Evolutionary conservation across 2,797 vertebrate genomes (phyloP).

Genomic region (Argya squamiceps): DNA sequence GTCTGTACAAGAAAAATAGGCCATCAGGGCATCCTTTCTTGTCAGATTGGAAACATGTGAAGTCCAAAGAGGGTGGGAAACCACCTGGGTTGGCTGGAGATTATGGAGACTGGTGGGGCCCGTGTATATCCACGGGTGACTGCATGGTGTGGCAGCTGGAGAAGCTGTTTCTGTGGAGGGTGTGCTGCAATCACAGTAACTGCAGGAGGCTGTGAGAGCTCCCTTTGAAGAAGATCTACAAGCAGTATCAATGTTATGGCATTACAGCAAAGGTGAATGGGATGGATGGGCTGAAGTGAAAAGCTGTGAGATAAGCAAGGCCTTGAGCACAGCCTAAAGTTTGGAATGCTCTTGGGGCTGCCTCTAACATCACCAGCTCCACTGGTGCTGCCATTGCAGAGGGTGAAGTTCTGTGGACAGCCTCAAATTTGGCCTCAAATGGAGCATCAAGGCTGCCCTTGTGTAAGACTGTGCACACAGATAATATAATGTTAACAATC

Average conservation of each 20-base stretch:
- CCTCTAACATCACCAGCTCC: neutral
- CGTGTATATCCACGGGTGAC: fast-evolving
- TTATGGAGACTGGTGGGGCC: neutral
- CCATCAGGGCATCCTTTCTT: neutral
- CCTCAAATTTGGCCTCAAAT: neutral
- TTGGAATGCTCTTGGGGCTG: neutral
- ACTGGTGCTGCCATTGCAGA: neutral
- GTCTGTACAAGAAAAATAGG: neutral
- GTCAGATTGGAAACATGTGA: neutral
- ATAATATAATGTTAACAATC: neutral
- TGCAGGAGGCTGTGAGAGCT: neutral
- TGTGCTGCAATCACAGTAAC: neutral
- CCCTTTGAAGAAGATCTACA: neutral
- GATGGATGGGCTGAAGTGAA: neutral
- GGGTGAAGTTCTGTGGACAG: neutral
- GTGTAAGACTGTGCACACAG: neutral
- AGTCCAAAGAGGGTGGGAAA: neutral
- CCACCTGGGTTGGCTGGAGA: neutral
- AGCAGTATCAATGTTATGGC: neutral
- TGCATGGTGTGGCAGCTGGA: neutral
- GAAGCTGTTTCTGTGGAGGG: neutral
- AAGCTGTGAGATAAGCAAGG: neutral
- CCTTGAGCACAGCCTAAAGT: neutral
- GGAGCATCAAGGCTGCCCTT: neutral
- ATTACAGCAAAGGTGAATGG: neutral